Percentiles rank a stretch among this genome's conserved stretches.
phyloP scores from a whole-genome alignment of 2,888 invertebrate species.

The Cheilosia vernalis region DNA sequence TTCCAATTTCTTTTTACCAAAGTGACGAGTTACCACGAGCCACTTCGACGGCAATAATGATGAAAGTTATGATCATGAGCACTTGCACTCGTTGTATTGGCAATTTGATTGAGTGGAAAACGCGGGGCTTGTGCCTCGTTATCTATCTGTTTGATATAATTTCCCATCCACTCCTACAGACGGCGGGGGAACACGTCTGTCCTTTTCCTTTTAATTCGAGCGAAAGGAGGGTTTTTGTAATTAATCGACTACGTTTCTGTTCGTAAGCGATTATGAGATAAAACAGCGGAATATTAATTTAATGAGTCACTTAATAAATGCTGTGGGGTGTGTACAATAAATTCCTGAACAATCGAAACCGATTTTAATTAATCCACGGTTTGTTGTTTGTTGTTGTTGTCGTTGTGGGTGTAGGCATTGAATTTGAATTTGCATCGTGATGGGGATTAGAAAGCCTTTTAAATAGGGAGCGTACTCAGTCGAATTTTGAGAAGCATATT shows the following conservation, averaged over 20 bases:
- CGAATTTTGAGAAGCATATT: no score
- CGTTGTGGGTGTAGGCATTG: neutral
- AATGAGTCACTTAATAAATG: constrained; percentile 26
- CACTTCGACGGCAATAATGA: neutral
- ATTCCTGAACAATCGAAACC: constrained; percentile 19
- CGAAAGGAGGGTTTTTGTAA: constrained; percentile 11
- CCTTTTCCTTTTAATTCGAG: neutral
- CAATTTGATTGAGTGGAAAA: constrained; percentile 36
- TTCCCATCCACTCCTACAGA: neutral
- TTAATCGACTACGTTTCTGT: constrained; percentile 28
- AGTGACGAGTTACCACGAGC: constrained; percentile 20
- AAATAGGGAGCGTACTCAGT: no score
- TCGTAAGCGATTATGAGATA: constrained; percentile 30
- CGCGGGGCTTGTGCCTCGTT: constrained; percentile 3
- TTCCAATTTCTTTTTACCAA: constrained; percentile 20
- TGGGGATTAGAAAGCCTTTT: no score
- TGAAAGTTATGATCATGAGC: constrained; percentile 1
- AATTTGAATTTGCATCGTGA: no score
- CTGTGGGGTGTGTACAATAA: neutral
- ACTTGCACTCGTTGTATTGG: neutral
- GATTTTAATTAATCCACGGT: constrained; percentile 15
- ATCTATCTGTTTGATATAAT: neutral
- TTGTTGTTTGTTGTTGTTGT: constrained; percentile 8
- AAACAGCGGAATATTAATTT: constrained; percentile 32
- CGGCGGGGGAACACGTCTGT: neutral